phyloP scores from a whole-genome alignment of 2,888 invertebrate genomes.

The Ptychoptera albimana region DNA sequence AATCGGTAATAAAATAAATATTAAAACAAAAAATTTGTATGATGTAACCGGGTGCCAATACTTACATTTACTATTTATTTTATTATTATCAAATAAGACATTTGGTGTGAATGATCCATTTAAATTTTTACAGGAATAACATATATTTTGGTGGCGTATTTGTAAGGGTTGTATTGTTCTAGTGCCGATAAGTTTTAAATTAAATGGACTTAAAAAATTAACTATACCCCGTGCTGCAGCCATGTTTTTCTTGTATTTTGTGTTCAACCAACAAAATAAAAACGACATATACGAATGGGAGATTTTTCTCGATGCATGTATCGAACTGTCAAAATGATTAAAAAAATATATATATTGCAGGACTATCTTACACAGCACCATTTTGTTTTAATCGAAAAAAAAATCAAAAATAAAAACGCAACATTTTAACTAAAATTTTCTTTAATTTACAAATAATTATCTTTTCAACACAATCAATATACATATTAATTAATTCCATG shows the following conservation, averaged over 20 bases:
- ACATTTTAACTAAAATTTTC: no score
- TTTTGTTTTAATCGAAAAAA: no score
- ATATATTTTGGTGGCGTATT: constrained; percentile 11
- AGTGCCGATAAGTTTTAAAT: constrained; percentile 14
- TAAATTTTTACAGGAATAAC: constrained; percentile 9
- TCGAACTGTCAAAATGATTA: no score
- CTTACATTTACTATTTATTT: constrained; percentile 9
- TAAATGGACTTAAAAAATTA: constrained; percentile 13
- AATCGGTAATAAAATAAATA: not conserved
- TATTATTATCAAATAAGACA: constrained; percentile 5
- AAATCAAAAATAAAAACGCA: no score
- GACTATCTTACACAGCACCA: no score
- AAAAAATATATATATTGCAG: no score
- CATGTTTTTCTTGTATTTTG: constrained; percentile 10
- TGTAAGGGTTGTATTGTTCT: constrained; percentile 13
- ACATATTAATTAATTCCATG: constrained; percentile 36
- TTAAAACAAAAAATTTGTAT: constrained; percentile 4
- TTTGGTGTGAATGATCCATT: not conserved
- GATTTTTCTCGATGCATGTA: no score
- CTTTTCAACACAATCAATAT: not conserved
- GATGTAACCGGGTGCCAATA: constrained; percentile 10
- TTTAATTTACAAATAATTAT: no score
- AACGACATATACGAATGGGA: no score
- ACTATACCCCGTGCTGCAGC: constrained; percentile 14
- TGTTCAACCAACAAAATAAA: no score